These are phyloP conservation scores for Thera obeliscata DNA, from an alignment of 2,888 invertebrate species.

Conservation along the genomic window DNA sequence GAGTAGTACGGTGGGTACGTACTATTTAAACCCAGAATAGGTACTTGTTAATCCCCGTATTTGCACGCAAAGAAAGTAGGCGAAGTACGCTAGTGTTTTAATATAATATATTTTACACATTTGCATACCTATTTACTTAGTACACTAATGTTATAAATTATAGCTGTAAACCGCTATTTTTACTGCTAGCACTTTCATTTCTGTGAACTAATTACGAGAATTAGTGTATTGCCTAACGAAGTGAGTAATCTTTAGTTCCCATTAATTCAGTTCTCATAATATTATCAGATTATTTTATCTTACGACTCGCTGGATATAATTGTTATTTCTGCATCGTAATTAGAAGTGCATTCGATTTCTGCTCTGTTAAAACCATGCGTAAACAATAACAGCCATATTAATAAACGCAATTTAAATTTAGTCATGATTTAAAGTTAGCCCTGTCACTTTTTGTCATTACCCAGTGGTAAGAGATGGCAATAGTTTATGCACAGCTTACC, in stretches of 20 bases:
- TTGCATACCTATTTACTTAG: conserved; percentile 15
- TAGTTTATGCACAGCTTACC: too few species aligned
- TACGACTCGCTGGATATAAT: neutral
- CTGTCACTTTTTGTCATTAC: too few species aligned
- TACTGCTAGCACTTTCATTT: conserved; percentile 54
- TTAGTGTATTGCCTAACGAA: conserved; percentile 39
- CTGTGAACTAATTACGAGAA: conserved; percentile 50
- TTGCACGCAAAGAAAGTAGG: neutral
- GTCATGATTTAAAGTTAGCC: too few species aligned
- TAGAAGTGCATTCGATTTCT: neutral
- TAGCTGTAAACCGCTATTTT: conserved; percentile 30
- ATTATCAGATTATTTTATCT: conserved; percentile 11
- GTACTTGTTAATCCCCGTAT: too few species aligned
- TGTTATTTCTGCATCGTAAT: neutral
- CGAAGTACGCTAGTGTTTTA: neutral
- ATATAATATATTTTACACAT: conserved; percentile 1
- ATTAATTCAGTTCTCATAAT: conserved; percentile 44
- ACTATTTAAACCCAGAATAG: too few species aligned
- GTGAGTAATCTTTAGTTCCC: conserved; percentile 46
- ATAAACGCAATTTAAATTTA: too few species aligned
- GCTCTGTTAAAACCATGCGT: too few species aligned
- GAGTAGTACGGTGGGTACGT: too few species aligned
- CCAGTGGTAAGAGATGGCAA: too few species aligned
- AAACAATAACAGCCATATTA: too few species aligned
- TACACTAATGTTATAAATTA: conserved; percentile 17